Base-by-base conservation (phyloP, 2,113 vertebrate genomes). In the Cottus gobio region DNA sequence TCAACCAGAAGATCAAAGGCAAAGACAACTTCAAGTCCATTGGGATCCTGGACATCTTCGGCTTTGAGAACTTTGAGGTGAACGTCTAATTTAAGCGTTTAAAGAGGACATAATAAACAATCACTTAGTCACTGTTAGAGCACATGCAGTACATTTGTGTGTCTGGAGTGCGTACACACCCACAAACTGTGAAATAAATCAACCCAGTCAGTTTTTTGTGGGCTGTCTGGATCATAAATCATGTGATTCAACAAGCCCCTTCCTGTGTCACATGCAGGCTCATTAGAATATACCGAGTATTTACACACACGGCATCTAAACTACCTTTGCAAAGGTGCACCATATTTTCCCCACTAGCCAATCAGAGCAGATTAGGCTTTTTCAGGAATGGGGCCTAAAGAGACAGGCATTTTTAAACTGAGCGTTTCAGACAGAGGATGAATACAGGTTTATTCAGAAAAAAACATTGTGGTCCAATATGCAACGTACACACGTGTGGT, bases 41-140 rank as follows among this genome's bases (percentile, higher is more conserved):
- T 36, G 97, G 96, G 86, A 98, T 98, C 92, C 93, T 98, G 77
- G 97, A 98, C 94, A 98, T 98, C 86, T 98, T 98, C 37, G 97
- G 97, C 85, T 98, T 98, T 28, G 97, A 98, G 90, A 98, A 98
- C 90, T 98, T 98, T 90, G 94, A 97, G 96, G 97, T 97, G 88
- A 88, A 77, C 26, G 2, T 52, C 16, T 30, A 6, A 2, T 36
- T 71, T 24, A 52, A 22, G 46, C 34, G 18, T 36, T 26, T 57
- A 57, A 28, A 57, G 26, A 28, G 26, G 24, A 57, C 24, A 28
- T 22, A 44, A 16, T 44, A 22, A 50, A 22, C 16, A 18, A n/a
- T 50, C 48, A 7, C 20, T 3, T 50, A 22, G 48, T 50, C 48
- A 50, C 6, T 50, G 48, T 20, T 50, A 22, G 6, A 3, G 18